Evolutionary conservation across 2,888 invertebrate genomes (phyloP).

Genomic region (Chirona hameri): DNA sequence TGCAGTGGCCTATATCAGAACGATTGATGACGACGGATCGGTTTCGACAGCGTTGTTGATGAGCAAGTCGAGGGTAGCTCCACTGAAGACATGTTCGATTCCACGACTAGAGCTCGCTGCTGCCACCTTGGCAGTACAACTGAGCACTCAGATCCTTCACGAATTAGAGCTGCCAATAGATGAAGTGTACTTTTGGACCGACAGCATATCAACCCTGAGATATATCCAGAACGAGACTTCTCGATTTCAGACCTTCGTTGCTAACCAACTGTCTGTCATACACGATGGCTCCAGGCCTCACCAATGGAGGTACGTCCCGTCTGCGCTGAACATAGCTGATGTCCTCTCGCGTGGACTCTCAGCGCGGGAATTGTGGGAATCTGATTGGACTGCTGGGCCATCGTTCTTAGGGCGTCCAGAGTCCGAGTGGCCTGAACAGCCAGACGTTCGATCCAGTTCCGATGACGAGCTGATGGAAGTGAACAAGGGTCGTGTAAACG

Average conservation of each 20-base stretch:
- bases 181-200: not conserved
- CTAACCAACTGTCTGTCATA: not conserved
- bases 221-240: not conserved
- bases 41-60: no score
- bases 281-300: not conserved
- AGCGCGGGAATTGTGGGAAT: not conserved
- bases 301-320: not conserved
- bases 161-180: not conserved
- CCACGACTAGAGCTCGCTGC: no score
- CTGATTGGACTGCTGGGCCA: not conserved
- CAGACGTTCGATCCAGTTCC: not conserved
- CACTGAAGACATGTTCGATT: no score
- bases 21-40: no score
- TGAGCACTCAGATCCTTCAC: not conserved
- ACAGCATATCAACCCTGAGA: not conserved
- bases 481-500: not conserved
- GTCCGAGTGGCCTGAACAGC: no score
- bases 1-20: no score
- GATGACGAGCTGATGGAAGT: not conserved
- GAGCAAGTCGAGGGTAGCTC: no score
- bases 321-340: not conserved
- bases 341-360: not conserved
- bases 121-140: not conserved
- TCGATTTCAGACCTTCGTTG: not conserved
- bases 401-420: not conserved